Evolutionary conservation across 1,140 invertebrate genomes (phyloP), one percentile per base, ranked within the genome.

Genomic region (Listronotus oregonensis): DNA sequence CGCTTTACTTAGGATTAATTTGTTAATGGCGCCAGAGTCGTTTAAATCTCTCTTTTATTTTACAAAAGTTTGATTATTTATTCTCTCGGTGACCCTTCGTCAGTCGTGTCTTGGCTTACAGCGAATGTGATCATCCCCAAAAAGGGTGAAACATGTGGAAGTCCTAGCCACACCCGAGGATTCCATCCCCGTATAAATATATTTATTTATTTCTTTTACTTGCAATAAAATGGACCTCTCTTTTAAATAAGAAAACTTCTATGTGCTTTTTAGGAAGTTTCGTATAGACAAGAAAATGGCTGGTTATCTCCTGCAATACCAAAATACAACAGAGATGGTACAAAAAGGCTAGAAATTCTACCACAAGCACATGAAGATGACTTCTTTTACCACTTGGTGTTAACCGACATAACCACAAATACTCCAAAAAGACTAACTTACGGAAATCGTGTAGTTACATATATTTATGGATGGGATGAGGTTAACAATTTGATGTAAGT

Each of bases 401-500:
- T 88, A 43, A 79, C 91, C 43, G 65, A 80, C 56, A 37, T 58
- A 67, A 65, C 17, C 60, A 11, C 66, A 73, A 64, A 77, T 66
- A 67, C 77, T 51, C 31, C 64, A 59, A 66, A 57, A 31, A 79
- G 78, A 57, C 78, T 95, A 47, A 94, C 91, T 47, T 83, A 82
- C 27, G 92, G 91, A 27, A 83, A 84, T 60, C 90, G 86, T 75
- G 87, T 89, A 58, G 93, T 96, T 15, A 86, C 86, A 8, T 85
- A 89, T 69, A 90, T 97, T 66, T 79, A 93, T 5, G 82, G 85
- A 31, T 95, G 91, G 89, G 88, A 94, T 73, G 77, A 88, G 61
- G 78, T 85, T 31, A 83, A 83, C 47, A 79, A 87, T 67, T 77
- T 83, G 54, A 83, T 94, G 84, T 91, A 80, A 87, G 85, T 64